Evolutionary conservation across 2,888 invertebrate species (phyloP).

Genomic region (Tachina lurida): DNA sequence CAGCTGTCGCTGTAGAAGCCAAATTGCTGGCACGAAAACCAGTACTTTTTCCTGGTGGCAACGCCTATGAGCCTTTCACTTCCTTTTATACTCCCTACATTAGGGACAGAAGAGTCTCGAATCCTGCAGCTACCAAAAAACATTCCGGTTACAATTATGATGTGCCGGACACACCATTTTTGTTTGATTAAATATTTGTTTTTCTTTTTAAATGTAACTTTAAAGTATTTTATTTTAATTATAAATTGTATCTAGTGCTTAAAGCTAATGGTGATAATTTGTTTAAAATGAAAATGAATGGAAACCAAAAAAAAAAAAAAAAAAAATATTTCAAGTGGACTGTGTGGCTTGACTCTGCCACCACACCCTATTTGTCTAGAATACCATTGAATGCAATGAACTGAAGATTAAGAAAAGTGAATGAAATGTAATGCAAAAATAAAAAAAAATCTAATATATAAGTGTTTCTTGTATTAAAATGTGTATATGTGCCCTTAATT

Average conservation of each 20-base stretch:
- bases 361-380: no score
- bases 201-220: neutral
- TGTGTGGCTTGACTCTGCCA: no score
- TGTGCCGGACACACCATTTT: constrained; percentile 35
- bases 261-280: constrained; percentile 28
- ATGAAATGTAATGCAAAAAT: no score
- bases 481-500: no score
- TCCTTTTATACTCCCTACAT: neutral
- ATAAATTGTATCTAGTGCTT: neutral
- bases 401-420: no score
- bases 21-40: neutral
- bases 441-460: no score
- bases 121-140: neutral
- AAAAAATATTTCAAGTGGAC: no score
- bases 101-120: neutral
- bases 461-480: no score
- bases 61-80: neutral
- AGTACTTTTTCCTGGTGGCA: neutral
- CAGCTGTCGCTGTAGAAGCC: neutral
- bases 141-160: constrained; percentile 22
- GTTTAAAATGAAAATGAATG: neutral
- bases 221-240: neutral
- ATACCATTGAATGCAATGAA: no score
- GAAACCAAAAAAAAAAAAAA: no score
- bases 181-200: constrained; percentile 8